A percentile compares a stretch with the other conserved stretches of the same genome.
These are phyloP conservation scores for Anthopleura xanthogrammica DNA, from an alignment of 92 coral and sea anemone genomes.

Conservation along the genomic window DNA sequence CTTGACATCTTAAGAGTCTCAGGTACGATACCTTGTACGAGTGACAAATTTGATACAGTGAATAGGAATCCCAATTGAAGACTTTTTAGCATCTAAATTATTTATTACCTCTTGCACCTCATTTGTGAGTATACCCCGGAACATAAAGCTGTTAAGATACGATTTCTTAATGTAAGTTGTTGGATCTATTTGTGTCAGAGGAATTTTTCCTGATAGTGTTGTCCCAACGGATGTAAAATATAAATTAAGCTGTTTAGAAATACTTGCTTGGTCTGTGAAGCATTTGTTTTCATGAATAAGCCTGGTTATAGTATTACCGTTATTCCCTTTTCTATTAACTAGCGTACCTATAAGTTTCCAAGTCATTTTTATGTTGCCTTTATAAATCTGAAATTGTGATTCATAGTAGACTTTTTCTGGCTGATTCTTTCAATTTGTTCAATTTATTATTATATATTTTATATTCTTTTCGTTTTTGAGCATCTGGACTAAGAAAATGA, in stretches of 20 bases:
- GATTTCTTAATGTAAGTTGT: background rate
- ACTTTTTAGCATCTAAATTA: too few species aligned
- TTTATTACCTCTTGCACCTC: background rate
- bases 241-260: background rate
- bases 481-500: slow-evolving; percentile 37
- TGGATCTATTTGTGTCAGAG: background rate
- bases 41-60: too few species aligned
- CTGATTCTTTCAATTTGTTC: slow-evolving; percentile 37
- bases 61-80: too few species aligned
- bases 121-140: background rate
- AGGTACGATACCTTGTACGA: too few species aligned
- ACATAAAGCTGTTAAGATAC: background rate
- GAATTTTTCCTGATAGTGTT: background rate
- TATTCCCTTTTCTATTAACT: slow-evolving; percentile 40
- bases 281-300: slow-evolving; percentile 37
- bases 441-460: slow-evolving; percentile 41
- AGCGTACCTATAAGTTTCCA: slow-evolving; percentile 52
- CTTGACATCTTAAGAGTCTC: too few species aligned
- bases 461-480: slow-evolving; percentile 34
- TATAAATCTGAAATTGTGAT: slow-evolving; percentile 17
- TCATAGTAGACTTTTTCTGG: slow-evolving; percentile 28
- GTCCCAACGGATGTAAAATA: background rate
- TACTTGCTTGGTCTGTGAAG: slow-evolving; percentile 39
- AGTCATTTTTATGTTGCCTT: slow-evolving; percentile 43
- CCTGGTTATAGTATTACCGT: slow-evolving; percentile 18